Evolutionary conservation across 2,113 vertebrate genomes (phyloP).

Genomic region (Megaceryle maxima): DNA sequence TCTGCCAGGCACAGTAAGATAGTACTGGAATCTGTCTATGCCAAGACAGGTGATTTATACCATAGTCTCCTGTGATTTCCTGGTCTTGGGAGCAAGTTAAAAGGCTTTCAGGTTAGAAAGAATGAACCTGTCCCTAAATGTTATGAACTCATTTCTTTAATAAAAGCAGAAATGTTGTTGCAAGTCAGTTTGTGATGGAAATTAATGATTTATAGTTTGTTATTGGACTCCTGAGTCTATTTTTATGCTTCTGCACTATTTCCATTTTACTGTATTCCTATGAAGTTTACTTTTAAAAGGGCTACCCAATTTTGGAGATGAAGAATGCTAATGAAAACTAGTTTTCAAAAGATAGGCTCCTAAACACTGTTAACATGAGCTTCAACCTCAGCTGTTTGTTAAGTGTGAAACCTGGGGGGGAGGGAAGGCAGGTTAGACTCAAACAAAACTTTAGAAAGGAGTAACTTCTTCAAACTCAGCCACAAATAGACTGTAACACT

Average conservation of each 20-base stretch:
- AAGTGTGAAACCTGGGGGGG: background rate
- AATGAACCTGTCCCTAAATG: background rate
- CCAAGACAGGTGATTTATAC: background rate
- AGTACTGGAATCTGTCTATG: background rate
- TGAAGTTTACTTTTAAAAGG: slow-evolving; percentile 62
- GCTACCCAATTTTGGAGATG: background rate
- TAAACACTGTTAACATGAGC: background rate
- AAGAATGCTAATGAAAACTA: slow-evolving; percentile 17
- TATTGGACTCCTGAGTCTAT: slow-evolving; percentile 23
- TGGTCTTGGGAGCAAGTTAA: background rate
- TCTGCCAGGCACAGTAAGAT: background rate
- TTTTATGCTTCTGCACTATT: slow-evolving; percentile 45
- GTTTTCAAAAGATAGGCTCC: background rate
- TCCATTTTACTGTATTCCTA: slow-evolving; percentile 29
- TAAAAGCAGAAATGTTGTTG: background rate
- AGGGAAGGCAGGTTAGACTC: background rate
- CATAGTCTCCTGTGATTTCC: background rate
- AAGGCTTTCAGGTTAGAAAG: background rate
- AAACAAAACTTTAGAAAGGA: background rate
- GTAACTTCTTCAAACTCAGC: background rate
- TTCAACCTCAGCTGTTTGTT: slow-evolving; percentile 37
- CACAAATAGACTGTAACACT: background rate
- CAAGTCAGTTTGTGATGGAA: slow-evolving; percentile 11
- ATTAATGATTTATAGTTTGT: slow-evolving; percentile 55
- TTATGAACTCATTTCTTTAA: background rate